These are phyloP conservation scores for Micrasema minimum DNA, from an alignment of 1,140 invertebrate genomes.

Conservation along the genomic window DNA sequence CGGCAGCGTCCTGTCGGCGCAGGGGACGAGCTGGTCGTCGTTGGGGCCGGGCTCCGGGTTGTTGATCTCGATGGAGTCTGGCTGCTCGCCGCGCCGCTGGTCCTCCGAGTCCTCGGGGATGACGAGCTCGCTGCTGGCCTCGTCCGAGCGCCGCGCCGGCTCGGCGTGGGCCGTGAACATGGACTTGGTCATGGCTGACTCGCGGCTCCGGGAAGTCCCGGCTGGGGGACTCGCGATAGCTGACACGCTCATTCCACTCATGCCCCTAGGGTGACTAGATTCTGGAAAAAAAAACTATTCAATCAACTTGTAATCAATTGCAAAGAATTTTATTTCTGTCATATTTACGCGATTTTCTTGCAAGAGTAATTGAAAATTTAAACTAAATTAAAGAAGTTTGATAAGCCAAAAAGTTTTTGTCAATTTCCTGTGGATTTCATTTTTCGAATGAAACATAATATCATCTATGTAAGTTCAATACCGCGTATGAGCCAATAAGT, in stretches of 20 bases:
- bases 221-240: slow-evolving; percentile 29
- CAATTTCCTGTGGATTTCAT: too few relatives aligned
- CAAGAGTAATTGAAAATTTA: neutral
- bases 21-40: slow-evolving; percentile 24
- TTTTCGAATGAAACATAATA: too few relatives aligned
- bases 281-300: slow-evolving; percentile 40
- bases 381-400: too few relatives aligned
- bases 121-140: slow-evolving; percentile 30
- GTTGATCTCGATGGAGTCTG: slow-evolving; percentile 61
- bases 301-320: too few relatives aligned
- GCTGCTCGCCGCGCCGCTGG: slow-evolving; percentile 55
- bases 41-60: slow-evolving; percentile 12
- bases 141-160: slow-evolving; percentile 56
- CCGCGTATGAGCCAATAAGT: too few relatives aligned
- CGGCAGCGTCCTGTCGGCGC: neutral
- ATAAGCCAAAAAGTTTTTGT: neutral
- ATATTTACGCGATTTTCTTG: too few relatives aligned
- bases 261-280: slow-evolving; percentile 46
- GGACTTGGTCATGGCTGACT: slow-evolving; percentile 41
- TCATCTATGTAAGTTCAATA: too few relatives aligned
- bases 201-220: neutral
- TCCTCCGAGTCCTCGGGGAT: slow-evolving; percentile 25
- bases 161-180: slow-evolving; percentile 23
- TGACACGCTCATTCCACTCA: slow-evolving; percentile 39
- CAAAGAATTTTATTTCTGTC: too few relatives aligned